phyloP scores from a whole-genome alignment of 2,113 vertebrate species.

The Benitochromis conjunctus region DNA sequence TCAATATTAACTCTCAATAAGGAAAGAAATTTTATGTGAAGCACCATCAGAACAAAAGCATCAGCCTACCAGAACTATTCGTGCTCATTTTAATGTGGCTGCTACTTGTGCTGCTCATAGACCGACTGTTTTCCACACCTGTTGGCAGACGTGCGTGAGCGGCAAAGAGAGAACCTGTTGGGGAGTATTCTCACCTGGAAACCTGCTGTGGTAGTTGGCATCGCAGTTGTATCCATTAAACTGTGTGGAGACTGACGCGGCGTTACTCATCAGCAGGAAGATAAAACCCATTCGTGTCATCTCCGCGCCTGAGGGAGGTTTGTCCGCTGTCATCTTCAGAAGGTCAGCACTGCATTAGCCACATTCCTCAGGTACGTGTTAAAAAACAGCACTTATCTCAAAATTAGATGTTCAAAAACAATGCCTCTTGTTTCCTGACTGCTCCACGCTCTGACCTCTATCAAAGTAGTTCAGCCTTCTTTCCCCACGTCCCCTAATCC shows the following conservation, averaged over 20 bases:
- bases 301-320: conserved; percentile 73
- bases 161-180: background rate
- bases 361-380: conserved; percentile 37
- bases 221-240: conserved; percentile 98
- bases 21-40: background rate
- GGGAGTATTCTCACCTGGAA: conserved; percentile 84
- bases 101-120: background rate
- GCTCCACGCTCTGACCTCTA: conserved; percentile 45
- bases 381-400: conserved; percentile 11
- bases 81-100: background rate
- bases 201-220: conserved; percentile 91
- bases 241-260: conserved; percentile 79
- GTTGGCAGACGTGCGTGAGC: too few relatives aligned
- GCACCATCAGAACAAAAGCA: background rate
- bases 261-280: conserved; percentile 80
- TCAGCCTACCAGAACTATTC: background rate
- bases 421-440: background rate
- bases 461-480: conserved; percentile 39
- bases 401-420: conserved; percentile 36
- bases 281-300: conserved; percentile 84
- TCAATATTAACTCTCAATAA: background rate
- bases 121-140: background rate
- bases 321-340: conserved; percentile 47
- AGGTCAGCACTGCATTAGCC: conserved; percentile 47
- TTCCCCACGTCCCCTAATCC: conserved; percentile 40